Base-by-base conservation (phyloP, 2,888 invertebrate genomes). In the Ormyrus rosae region DNA sequence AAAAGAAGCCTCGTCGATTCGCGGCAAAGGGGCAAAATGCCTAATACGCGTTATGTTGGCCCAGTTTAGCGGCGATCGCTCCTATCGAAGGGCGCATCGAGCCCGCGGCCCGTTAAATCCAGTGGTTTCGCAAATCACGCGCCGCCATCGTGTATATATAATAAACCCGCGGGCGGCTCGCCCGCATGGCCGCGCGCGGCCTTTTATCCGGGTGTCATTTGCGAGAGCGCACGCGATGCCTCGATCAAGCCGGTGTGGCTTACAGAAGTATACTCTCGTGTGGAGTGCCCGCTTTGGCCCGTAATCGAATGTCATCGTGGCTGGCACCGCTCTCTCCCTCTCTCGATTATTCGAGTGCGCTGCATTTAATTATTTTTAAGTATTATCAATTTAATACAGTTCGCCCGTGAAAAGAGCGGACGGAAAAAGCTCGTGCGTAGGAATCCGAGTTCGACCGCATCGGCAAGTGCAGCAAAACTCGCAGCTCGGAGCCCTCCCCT, bases 71-170 rank as follows among this genome's bases (percentile, higher is more conserved):
- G 46, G 56, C 68, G 55, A n/a, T 60, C 19, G 13, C 50, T 46
- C 50, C 73, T 73, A 73, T 73, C 73, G 65, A 73, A 73, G 48
- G 73, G 19, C 64, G 73, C 64, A 64, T 73, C 73, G 46, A 53
- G 53, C 67, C 67, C 19, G 19, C 19, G 19, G 19, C 19, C 19
- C 19, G 19, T 19, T 19, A 73, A 56, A 73, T 73, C 61, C 60
- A 53, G 58, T 19, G 60, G 60, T 60, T 61, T 71, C 48, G 53
- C 53, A 13, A 56, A n/a, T 50, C 53, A 63, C 1, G 50, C 34
- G 11, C 45, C 46, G 55, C 76, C 69, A 55, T 69, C 76, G 61
- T 46, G 76, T 6, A 53, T 46, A 69, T 6, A 53, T 2, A 34
- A 34, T 34, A 34, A 34, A 34, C 34, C 69, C 61, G 53, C 69